These are phyloP conservation scores for Amphiprion clarkii DNA, from an alignment of 2,797 vertebrate genomes.

Conservation along the genomic window DNA sequence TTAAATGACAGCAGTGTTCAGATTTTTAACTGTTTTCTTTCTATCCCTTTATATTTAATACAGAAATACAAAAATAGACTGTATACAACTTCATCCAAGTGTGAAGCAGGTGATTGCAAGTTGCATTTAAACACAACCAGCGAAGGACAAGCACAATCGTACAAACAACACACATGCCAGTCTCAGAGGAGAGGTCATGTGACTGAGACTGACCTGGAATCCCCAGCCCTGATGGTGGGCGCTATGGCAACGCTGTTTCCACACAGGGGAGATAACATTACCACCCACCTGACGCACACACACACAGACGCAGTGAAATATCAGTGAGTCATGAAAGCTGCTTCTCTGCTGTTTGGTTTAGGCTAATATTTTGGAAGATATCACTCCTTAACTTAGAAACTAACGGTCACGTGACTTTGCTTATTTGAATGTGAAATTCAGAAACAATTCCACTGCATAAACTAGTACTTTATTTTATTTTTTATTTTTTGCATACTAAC, in stretches of 20 bases:
- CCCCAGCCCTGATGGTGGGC: slow-evolving; percentile 35
- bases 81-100: not conserved
- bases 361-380: slow-evolving; percentile 6
- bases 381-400: not conserved
- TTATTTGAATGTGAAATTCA: not conserved
- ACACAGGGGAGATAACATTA: slow-evolving; percentile 63
- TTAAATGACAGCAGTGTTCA: not conserved
- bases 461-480: not conserved
- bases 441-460: not conserved
- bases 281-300: slow-evolving; percentile 44
- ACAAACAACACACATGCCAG: slow-evolving; percentile 15
- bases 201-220: slow-evolving; percentile 55
- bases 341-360: slow-evolving; percentile 3
- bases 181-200: slow-evolving; percentile 58
- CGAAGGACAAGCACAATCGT: not conserved
- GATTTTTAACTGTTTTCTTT: not conserved
- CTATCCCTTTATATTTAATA: not conserved
- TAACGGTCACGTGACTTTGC: not conserved
- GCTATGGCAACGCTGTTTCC: slow-evolving; percentile 67
- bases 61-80: not conserved
- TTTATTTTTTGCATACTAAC: not conserved
- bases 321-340: not conserved
- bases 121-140: not conserved
- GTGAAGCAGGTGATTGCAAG: no score
- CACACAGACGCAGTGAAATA: slow-evolving; percentile 1